Percentiles rank a stretch among this genome's conserved stretches.
phyloP scores from a whole-genome alignment of 2,888 invertebrate species.

The Apotomis capreana region DNA sequence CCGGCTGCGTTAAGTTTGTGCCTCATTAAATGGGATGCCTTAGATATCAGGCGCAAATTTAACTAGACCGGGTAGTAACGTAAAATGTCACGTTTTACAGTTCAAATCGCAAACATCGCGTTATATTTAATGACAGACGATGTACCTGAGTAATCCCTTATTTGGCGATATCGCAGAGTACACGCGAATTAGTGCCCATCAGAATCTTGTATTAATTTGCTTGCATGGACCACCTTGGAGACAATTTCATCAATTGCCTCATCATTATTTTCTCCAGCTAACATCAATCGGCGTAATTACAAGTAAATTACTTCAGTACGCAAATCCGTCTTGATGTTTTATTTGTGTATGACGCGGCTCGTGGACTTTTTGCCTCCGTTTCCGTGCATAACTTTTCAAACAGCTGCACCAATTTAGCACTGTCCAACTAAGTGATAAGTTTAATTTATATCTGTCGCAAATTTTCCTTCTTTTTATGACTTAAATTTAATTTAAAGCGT shows the following conservation, averaged over 20 bases:
- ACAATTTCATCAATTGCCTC: conserved; percentile 41
- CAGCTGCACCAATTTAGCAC: conserved; percentile 40
- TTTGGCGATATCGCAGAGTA: no score
- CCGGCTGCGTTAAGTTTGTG: no score
- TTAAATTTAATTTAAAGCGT: no score
- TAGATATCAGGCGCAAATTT: no score
- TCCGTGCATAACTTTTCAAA: conserved; percentile 32
- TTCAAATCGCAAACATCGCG: no score
- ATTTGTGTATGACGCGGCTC: conserved; percentile 3
- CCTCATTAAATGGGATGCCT: no score
- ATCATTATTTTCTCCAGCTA: conserved; percentile 24
- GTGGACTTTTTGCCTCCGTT: conserved; percentile 3
- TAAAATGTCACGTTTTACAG: no score
- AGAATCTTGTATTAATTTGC: conserved; percentile 30
- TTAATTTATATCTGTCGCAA: conserved; percentile 30
- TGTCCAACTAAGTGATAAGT: conserved; percentile 31
- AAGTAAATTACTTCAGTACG: conserved; percentile 12
- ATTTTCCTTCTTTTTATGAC: conserved; percentile 6
- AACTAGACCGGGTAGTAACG: no score
- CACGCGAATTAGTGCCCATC: no score
- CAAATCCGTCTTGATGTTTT: conserved; percentile 9
- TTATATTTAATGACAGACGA: no score
- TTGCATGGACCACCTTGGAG: conserved; percentile 39
- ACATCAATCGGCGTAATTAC: conserved; percentile 22
- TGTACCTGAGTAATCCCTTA: no score